Evolutionary conservation across 1,140 invertebrate genomes (phyloP).

Genomic region (Gerris buenoi): DNA sequence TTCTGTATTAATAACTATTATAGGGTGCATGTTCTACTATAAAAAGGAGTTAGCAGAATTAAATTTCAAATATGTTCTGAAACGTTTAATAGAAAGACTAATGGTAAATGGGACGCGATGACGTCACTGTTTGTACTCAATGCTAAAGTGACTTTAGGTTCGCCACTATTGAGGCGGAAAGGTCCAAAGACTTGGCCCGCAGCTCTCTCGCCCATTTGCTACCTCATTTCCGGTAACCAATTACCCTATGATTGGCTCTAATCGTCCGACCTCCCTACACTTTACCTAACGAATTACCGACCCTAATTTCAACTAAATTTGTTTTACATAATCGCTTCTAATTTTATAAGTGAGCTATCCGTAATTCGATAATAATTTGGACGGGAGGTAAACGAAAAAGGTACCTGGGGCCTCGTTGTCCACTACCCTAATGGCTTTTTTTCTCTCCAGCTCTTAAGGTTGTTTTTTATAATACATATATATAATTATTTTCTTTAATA

Average conservation of each 20-base stretch:
- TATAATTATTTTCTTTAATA: no score
- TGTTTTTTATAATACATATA: background rate
- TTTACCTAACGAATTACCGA: constrained; percentile 14
- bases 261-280: constrained; percentile 6
- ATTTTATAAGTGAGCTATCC: constrained; percentile 17
- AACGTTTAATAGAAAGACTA: no score
- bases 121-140: no score
- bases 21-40: no score
- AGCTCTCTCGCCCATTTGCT: constrained; percentile 7
- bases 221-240: constrained; percentile 14
- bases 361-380: constrained; percentile 17
- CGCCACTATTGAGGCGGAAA: no score
- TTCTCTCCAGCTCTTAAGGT: background rate
- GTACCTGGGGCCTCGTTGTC: background rate
- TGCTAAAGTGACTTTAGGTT: no score
- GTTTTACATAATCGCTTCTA: constrained; percentile 18
- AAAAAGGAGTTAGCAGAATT: no score
- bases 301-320: constrained; percentile 10
- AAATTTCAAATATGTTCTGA: no score
- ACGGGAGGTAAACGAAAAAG: background rate
- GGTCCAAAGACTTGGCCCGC: no score
- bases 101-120: no score
- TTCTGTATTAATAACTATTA: no score
- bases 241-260: constrained; percentile 13
- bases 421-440: no score